Base-by-base conservation (phyloP, 2,113 vertebrate genomes). In the Oplegnathus fasciatus region DNA sequence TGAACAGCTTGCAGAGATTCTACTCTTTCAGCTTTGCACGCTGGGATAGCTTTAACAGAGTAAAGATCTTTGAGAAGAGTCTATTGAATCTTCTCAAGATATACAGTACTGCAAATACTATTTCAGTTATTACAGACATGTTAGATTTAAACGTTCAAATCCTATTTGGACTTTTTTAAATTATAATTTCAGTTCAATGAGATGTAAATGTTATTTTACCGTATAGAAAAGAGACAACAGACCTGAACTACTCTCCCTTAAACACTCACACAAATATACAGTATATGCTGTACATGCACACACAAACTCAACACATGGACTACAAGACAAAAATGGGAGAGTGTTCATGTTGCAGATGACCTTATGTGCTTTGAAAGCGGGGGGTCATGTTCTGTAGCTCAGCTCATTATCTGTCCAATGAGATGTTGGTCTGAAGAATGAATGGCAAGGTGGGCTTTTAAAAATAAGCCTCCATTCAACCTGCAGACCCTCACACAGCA, bases 401-500 rank as follows among this genome's bases (percentile, higher is more conserved):
- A 0, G 68, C 74, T 82, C 64, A 72, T 87, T 85, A 75, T 78
- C 18, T n/a, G 50, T 48, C 54, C 3, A 1, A 60, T 20, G 22
- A 62, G 57, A 70, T 54, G 48, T 26, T n/a, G 10, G n/a, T 4
- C 5, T 32, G 62, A 70, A n/a, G 50, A 58, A 78, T 78, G 57
- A 81, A 78, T n/a, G 57, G 18, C 5, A 11, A 37, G 6, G 70
- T 22, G 57, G 28, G 30, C 1, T 61, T 67, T 83, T 22, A 42
- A 55, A 64, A 74, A 48, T 2, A 37, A 55, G 46, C 37, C 50
- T 60, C 26, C 75, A 69, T 78, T 73, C 67, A 84, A 42, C 54
- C 54, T 26, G 66, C 76, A 44, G 75, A 60, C 18, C 24, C 10
- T 37, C 46, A 24, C 0, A 18, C 34, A 80, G 40, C 0, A 54